A percentile compares a stretch with the other conserved stretches of the same genome.
phyloP scores from a whole-genome alignment of 2,797 vertebrate species.

The Onychomys torridus region DNA sequence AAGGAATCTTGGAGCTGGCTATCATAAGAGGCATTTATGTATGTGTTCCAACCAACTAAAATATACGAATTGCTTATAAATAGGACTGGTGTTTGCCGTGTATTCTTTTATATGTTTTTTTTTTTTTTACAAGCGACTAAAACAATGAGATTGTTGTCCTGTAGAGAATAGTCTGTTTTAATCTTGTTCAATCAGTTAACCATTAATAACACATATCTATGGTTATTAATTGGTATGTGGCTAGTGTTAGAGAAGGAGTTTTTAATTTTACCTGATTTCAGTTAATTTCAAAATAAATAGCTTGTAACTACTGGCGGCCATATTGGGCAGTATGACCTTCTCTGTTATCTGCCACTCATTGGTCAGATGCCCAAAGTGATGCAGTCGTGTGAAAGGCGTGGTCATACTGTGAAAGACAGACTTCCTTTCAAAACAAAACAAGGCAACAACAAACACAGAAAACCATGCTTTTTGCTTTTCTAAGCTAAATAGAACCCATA shows the following conservation, averaged over 20 bases:
- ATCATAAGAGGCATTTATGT: neutral
- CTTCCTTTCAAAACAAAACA: neutral
- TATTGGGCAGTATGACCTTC: too few species aligned
- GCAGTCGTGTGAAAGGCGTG: fast-evolving
- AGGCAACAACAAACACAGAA: neutral
- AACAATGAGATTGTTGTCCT: neutral
- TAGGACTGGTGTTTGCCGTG: neutral
- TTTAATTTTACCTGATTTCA: neutral
- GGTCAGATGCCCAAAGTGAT: neutral
- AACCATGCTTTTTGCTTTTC: neutral
- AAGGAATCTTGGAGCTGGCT: neutral
- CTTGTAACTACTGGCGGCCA: neutral
- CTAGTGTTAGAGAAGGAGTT: neutral
- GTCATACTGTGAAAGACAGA: neutral
- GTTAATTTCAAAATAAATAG: neutral
- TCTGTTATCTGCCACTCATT: too few species aligned
- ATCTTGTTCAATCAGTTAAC: neutral
- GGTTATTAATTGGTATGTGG: neutral
- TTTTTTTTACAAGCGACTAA: neutral
- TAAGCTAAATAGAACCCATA: neutral
- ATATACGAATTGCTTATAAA: neutral
- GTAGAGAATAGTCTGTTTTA: neutral
- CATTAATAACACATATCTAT: neutral
- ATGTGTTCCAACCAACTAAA: neutral
- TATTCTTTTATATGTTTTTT: neutral